Base-by-base conservation (phyloP, 2,113 vertebrate genomes). In the Aphyosemion australe region DNA sequence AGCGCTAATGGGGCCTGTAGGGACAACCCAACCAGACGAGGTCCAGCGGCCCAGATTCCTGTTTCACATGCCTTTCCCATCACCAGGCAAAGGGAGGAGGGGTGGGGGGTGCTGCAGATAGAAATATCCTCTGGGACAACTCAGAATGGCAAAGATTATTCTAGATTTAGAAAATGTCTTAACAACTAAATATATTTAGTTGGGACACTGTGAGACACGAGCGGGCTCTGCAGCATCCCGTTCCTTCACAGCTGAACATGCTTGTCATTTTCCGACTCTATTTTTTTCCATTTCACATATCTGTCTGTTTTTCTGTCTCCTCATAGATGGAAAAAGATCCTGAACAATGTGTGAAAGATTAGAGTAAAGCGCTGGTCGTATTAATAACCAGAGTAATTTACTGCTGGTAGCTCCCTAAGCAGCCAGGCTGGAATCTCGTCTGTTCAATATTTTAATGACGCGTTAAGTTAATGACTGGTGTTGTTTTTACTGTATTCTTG, bases 161-260 rank as follows among this genome's bases (percentile, higher is more conserved):
- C 88, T 83, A 88, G 90, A 92, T 88, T 92, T 89, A 89, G 82
- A 84, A 85, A 90, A 92, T 80, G 89, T 91, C 81, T 84, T 77
- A 57, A 75, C 82, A 76, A 82, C 82, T 83, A 84, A 89, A 89
- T 86, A 74, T 77, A 74, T 85, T 84, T 82, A 69, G 69, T 32
- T 56, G 11, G 65, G 76, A 77, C 77, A 5, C 26, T 26, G 26
- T 26, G 26, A 26, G 26, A 26, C 26, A 66, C 63, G 57, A 69
- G n/a, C 37, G 65, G 42, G 55, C 21, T 16, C 15, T 52, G 49
- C 50, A 9, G 59, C 72, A 69, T 77, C 56, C 77, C 45, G 46
- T 41, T 53, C 70, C 66, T 67, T 61, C 85, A 79, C 87, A 89
- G 88, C 88, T 89, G 87, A 81, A 65, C 84, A 79, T 84, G 65